phyloP scores from a whole-genome alignment of 2,888 invertebrate genomes.

The Adelphocoris suturalis region DNA sequence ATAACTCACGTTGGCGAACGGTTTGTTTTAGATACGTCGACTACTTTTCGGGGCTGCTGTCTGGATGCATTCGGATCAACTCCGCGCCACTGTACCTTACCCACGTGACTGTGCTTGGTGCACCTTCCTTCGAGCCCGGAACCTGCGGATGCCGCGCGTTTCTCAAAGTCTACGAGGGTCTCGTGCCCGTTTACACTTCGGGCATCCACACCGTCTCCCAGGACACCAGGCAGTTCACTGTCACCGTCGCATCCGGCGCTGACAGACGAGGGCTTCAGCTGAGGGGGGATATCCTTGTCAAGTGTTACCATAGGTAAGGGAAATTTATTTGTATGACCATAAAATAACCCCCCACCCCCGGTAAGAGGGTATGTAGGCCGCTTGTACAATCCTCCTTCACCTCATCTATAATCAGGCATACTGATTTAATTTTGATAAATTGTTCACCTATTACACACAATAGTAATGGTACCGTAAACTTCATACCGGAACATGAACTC shows the following conservation, averaged over 20 bases:
- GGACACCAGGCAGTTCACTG: conserved; percentile 84
- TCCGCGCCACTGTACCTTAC: conserved; percentile 91
- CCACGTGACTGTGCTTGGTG: conserved; percentile 91
- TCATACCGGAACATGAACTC: too few relatives aligned
- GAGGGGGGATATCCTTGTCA: conserved; percentile 93
- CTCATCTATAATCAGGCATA: too few relatives aligned
- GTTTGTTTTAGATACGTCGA: conserved; percentile 88
- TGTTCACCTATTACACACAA: too few relatives aligned
- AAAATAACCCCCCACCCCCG: too few relatives aligned
- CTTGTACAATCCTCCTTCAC: too few relatives aligned
- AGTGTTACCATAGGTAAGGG: conserved; percentile 88
- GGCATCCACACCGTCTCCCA: conserved; percentile 87
- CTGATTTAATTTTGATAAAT: too few relatives aligned
- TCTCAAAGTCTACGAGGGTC: conserved; percentile 93
- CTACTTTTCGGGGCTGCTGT: conserved; percentile 93
- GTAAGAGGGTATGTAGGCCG: too few relatives aligned
- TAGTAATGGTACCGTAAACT: too few relatives aligned
- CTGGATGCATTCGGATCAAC: conserved; percentile 93
- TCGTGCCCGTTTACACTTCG: conserved; percentile 93
- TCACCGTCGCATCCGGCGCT: conserved; percentile 84
- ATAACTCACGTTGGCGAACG: not conserved
- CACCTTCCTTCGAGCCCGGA: conserved; percentile 83
- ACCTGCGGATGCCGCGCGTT: conserved; percentile 84
- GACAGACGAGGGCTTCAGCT: conserved; percentile 84
- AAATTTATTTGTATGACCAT: not conserved